These are phyloP conservation scores for Erebia epiphron DNA, from an alignment of 2,888 invertebrate genomes.

Conservation along the genomic window DNA sequence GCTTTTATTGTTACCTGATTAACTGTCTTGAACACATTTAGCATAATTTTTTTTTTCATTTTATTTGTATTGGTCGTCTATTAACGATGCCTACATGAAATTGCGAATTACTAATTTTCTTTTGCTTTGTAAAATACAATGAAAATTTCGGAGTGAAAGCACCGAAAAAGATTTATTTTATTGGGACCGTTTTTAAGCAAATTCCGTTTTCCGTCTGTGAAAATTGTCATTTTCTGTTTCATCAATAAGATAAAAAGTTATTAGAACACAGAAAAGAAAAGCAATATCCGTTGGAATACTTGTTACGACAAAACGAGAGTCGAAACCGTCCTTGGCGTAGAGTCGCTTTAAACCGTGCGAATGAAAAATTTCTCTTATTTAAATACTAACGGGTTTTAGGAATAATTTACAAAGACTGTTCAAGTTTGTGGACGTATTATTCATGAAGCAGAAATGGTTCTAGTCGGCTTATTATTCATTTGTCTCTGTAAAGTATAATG, in stretches of 20 bases:
- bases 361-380: conserved; percentile 46
- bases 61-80: background rate
- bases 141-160: background rate
- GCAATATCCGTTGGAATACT: conserved; percentile 64
- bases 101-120: background rate
- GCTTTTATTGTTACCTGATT: background rate
- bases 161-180: conserved; percentile 3
- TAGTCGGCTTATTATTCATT: conserved; percentile 21
- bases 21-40: background rate
- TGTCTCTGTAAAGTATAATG: conserved; percentile 24
- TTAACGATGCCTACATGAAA: conserved; percentile 1
- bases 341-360: conserved; percentile 49
- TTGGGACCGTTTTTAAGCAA: conserved; percentile 41
- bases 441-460: conserved; percentile 26
- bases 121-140: conserved; percentile 1
- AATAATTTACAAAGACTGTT: conserved; percentile 27
- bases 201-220: conserved; percentile 61
- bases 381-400: conserved; percentile 31
- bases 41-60: too few relatives aligned
- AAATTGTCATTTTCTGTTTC: conserved; percentile 77
- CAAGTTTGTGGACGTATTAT: conserved; percentile 24
- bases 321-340: conserved; percentile 53
- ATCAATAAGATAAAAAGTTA: conserved; percentile 77
- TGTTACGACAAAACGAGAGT: conserved; percentile 58
- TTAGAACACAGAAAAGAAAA: conserved; percentile 57